A percentile compares a stretch with the other conserved stretches of the same genome.
Conservation (phyloP, 2,888 invertebrate species). For the Drosophila heteroneura region DNA sequence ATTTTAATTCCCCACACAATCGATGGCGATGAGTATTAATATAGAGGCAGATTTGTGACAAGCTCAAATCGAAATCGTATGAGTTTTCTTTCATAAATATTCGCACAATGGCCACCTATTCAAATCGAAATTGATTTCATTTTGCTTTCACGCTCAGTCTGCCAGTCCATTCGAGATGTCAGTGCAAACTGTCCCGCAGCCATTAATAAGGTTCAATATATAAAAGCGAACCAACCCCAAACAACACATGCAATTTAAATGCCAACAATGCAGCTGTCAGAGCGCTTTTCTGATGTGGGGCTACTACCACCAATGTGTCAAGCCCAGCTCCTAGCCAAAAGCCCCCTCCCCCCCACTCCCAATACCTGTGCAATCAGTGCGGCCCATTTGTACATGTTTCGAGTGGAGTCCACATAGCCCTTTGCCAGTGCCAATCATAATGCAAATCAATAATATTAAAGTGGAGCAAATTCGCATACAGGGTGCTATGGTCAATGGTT, state of each 20-base stretch:
- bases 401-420: constrained; percentile 31
- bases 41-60: constrained; percentile 6
- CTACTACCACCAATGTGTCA: background rate
- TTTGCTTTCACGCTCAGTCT: constrained; percentile 25
- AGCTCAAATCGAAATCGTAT: constrained; percentile 23
- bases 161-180: constrained; percentile 22
- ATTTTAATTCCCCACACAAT: constrained; percentile 3
- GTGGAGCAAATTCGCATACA: constrained; percentile 45
- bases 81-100: constrained; percentile 19
- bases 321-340: constrained; percentile 1
- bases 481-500: constrained; percentile 6
- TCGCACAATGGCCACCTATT: constrained; percentile 39
- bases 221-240: constrained; percentile 5
- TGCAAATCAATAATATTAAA: constrained; percentile 63
- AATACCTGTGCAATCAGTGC: constrained; percentile 41
- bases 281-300: background rate
- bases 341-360: background rate
- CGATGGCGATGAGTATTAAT: constrained; percentile 11
- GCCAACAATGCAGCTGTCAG: constrained; percentile 54
- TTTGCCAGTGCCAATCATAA: constrained; percentile 51
- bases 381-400: constrained; percentile 55
- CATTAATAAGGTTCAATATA: constrained; percentile 44
- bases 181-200: constrained; percentile 28
- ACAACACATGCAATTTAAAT: constrained; percentile 53
- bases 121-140: constrained; percentile 45